Conservation (phyloP, 2,113 vertebrate genomes). For the Myanophis thanlyinensis region DNA sequence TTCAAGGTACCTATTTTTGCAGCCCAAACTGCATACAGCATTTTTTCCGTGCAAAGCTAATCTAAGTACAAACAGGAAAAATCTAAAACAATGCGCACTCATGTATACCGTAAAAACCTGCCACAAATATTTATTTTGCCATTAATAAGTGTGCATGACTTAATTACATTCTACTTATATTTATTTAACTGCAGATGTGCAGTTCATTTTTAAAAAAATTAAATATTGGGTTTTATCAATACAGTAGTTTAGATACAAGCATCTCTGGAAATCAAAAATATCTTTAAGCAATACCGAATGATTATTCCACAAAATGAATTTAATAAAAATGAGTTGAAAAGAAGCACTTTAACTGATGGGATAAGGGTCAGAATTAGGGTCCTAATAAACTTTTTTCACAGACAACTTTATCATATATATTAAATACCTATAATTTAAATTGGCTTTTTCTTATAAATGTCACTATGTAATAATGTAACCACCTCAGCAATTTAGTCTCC, state of each 20-base stretch:
- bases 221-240: neutral
- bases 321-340: neutral
- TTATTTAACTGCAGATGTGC: neutral
- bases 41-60: neutral
- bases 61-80: neutral
- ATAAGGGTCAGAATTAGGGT: neutral
- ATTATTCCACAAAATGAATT: neutral
- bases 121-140: neutral
- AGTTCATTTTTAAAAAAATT: neutral
- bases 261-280: neutral
- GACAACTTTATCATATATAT: neutral
- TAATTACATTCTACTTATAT: neutral
- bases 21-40: neutral
- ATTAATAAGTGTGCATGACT: neutral
- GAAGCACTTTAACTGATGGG: neutral
- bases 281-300: neutral
- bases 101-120: neutral
- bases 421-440: neutral
- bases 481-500: neutral
- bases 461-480: neutral
- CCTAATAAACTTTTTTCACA: slow-evolving; percentile 20
- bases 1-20: neutral
- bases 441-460: neutral
- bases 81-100: neutral
- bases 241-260: neutral